Percentiles rank a stretch among this genome's conserved stretches.
phyloP scores from a whole-genome alignment of 2,888 invertebrate genomes.

The Hypomecis punctinalis region DNA sequence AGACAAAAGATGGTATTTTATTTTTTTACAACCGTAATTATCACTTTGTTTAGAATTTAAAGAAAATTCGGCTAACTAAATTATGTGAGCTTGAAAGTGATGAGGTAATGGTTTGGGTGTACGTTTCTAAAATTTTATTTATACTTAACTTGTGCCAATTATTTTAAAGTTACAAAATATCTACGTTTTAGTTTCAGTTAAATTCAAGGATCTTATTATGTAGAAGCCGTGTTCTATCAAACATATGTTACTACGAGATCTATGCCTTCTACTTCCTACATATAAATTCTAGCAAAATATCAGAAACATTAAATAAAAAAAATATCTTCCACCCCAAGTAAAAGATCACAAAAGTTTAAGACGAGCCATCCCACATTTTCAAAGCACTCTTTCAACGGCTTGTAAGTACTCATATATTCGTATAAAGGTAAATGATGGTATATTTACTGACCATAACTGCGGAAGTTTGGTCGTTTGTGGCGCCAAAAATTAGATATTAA shows the following conservation, averaged over 20 bases:
- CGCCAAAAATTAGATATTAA: conserved; percentile 63
- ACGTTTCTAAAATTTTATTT: too few species aligned
- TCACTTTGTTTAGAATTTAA: conserved; percentile 40
- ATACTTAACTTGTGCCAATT: too few species aligned
- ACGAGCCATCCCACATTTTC: conserved; percentile 20
- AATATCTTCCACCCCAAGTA: not conserved
- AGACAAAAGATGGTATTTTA: conserved; percentile 38
- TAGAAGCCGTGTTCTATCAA: too few species aligned
- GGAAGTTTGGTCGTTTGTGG: conserved; percentile 60
- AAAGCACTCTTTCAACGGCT: conserved; percentile 29
- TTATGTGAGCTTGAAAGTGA: conserved; percentile 32
- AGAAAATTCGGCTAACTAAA: conserved; percentile 34
- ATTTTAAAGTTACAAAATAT: too few species aligned
- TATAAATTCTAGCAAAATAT: conserved; percentile 2
- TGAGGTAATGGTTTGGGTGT: too few species aligned
- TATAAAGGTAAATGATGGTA: conserved; percentile 46
- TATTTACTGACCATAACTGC: conserved; percentile 62
- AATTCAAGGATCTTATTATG: too few species aligned
- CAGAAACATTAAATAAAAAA: not conserved
- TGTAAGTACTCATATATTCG: conserved; percentile 20
- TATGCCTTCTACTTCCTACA: too few species aligned
- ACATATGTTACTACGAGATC: too few species aligned
- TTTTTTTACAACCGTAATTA: conserved; percentile 37
- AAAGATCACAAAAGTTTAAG: conserved; percentile 19
- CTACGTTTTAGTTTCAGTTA: too few species aligned